These are phyloP conservation scores for Sialis lutaria DNA, from an alignment of 2,888 invertebrate genomes.

Conservation along the genomic window DNA sequence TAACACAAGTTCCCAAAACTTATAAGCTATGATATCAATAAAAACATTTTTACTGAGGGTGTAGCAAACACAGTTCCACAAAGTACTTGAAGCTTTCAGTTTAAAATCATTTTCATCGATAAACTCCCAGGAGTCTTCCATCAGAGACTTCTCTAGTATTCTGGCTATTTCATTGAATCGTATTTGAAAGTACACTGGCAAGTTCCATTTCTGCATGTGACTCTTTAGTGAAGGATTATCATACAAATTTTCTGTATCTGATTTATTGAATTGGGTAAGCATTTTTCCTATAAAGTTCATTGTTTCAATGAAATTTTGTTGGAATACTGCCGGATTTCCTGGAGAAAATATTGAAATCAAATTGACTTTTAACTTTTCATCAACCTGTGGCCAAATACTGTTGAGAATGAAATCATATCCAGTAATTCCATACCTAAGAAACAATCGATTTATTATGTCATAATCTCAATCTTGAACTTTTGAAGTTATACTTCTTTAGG, in stretches of 20 bases:
- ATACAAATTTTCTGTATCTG: conserved; percentile 39
- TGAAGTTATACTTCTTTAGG: no score
- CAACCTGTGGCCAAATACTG: conserved; percentile 77
- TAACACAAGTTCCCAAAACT: conserved; percentile 78
- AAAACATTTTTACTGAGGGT: conserved; percentile 72
- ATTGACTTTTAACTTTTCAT: conserved; percentile 62
- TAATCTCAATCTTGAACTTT: conserved; percentile 27
- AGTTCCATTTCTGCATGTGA: conserved; percentile 68
- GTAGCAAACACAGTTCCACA: conserved; percentile 25
- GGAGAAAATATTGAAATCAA: conserved; percentile 76
- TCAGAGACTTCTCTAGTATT: conserved; percentile 31
- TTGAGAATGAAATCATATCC: conserved; percentile 66
- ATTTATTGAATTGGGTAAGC: conserved; percentile 43
- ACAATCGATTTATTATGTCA: conserved; percentile 31
- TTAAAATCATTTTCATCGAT: conserved; percentile 25
- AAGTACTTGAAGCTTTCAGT: conserved; percentile 28
- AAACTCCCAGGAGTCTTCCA: conserved; percentile 13
- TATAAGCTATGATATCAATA: conserved; percentile 57
- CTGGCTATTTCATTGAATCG: conserved; percentile 88
- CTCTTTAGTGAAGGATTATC: conserved; percentile 57
- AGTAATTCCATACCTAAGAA: conserved; percentile 27
- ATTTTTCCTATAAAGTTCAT: conserved; percentile 56
- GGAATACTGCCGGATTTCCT: conserved; percentile 80
- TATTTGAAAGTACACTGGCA: conserved; percentile 93
- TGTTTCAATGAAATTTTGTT: conserved; percentile 63